These are phyloP conservation scores for Podarcis raffonei DNA, from an alignment of 2,113 vertebrate species.

Conservation along the genomic window DNA sequence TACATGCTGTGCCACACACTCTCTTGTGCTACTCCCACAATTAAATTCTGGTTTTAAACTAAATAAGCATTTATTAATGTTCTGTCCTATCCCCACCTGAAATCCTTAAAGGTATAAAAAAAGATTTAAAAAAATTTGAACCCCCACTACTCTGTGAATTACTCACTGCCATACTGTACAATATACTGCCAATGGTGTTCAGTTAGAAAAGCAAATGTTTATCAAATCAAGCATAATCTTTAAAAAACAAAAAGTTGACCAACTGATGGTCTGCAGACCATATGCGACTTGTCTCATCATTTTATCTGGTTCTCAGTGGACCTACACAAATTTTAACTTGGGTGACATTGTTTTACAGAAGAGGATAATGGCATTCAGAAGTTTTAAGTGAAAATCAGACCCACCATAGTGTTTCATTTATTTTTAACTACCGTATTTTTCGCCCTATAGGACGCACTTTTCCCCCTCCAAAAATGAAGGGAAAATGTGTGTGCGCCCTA, in stretches of 20 bases:
- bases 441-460: no score
- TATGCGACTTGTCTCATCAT: not conserved
- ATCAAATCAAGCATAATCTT: not conserved
- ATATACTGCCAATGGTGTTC: not conserved
- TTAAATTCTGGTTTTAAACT: not conserved
- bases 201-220: not conserved
- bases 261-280: no score
- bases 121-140: slow-evolving; percentile 1
- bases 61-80: slow-evolving; percentile 5
- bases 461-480: no score
- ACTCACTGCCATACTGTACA: not conserved
- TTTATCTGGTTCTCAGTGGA: not conserved
- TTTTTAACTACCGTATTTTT: not conserved
- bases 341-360: not conserved
- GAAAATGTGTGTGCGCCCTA: no score
- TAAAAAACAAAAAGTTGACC: not conserved
- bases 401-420: not conserved
- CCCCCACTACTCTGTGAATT: not conserved
- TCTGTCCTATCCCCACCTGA: not conserved
- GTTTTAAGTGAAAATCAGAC: not conserved
- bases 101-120: not conserved
- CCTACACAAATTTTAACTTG: not conserved
- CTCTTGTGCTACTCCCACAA: not conserved
- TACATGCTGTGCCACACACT: rapidly evolving
- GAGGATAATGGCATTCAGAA: not conserved